Evolutionary conservation across 2,888 invertebrate species (phyloP).

Genomic region (Coleophora flavipennella): DNA sequence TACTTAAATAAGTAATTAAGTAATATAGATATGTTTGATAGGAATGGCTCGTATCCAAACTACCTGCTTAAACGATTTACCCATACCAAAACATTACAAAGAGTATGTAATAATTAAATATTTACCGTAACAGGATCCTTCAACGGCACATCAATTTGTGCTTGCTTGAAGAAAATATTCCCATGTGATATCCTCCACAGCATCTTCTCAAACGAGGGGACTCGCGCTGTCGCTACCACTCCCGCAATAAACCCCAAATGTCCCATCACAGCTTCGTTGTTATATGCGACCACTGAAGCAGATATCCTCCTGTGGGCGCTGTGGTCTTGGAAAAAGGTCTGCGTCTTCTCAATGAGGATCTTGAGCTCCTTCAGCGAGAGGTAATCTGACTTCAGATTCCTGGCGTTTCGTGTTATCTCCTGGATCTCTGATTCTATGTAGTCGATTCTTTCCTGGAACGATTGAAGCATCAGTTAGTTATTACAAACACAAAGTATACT

Average conservation of each 20-base stretch:
- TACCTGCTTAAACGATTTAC: too few relatives aligned
- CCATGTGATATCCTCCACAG: slow-evolving; percentile 67
- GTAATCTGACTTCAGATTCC: slow-evolving; percentile 57
- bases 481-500: too few relatives aligned
- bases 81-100: too few relatives aligned
- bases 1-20: too few relatives aligned
- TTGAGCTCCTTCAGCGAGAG: slow-evolving; percentile 55
- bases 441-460: slow-evolving; percentile 60
- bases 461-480: background rate
- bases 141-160: slow-evolving; percentile 55
- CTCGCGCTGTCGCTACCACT: slow-evolving; percentile 53
- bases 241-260: slow-evolving; percentile 64
- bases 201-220: slow-evolving; percentile 61
- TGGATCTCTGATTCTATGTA: slow-evolving; percentile 68
- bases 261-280: slow-evolving; percentile 54
- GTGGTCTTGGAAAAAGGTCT: slow-evolving; percentile 71
- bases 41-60: too few relatives aligned
- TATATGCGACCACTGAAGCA: slow-evolving; percentile 54
- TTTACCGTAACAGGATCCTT: slow-evolving; percentile 61
- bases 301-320: slow-evolving; percentile 71
- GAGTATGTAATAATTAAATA: background rate
- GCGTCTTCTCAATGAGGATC: slow-evolving; percentile 57
- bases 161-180: slow-evolving; percentile 64
- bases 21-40: too few relatives aligned
- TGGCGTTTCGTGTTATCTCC: slow-evolving; percentile 62